phyloP scores from a whole-genome alignment of 1,140 invertebrate genomes.

The Listronotus oregonensis region DNA sequence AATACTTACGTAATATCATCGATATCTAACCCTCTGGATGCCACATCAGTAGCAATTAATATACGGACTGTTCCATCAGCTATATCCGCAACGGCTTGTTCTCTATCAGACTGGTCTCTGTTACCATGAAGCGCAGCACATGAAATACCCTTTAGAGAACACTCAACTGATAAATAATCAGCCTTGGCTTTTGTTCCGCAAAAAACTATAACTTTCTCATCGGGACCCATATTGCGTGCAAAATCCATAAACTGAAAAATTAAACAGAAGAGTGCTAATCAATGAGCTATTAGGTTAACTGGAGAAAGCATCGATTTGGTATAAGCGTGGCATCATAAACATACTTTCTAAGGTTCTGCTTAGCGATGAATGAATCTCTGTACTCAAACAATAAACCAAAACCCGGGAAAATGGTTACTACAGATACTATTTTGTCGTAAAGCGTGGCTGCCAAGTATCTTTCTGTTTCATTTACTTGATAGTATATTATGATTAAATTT shows the following conservation, averaged over 20 bases:
- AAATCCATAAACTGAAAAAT: constrained; percentile 51
- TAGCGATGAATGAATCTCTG: no score
- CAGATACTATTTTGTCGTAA: no score
- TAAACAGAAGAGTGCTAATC: neutral
- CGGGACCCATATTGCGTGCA: constrained; percentile 41
- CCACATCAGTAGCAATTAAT: constrained; percentile 94
- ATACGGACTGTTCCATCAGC: constrained; percentile 75
- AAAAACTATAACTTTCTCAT: constrained; percentile 79
- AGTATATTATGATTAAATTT: no score
- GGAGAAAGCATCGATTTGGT: no score
- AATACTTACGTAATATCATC: constrained; percentile 83
- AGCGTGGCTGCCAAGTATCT: no score
- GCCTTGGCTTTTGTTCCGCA: constrained; percentile 82
- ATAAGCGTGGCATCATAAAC: no score
- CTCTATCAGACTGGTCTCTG: constrained; percentile 83
- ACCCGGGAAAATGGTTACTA: no score
- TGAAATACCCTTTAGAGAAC: constrained; percentile 68
- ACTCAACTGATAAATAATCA: constrained; percentile 79
- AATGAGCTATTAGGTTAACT: no score
- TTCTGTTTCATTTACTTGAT: no score
- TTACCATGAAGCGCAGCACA: constrained; percentile 88
- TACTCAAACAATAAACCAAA: no score
- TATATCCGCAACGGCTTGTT: constrained; percentile 83
- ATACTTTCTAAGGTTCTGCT: no score
- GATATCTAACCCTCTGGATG: constrained; percentile 89